Percentiles rank a stretch among this genome's conserved stretches.
phyloP scores from a whole-genome alignment of 2,797 vertebrate species.

The Gymnocypris eckloni region DNA sequence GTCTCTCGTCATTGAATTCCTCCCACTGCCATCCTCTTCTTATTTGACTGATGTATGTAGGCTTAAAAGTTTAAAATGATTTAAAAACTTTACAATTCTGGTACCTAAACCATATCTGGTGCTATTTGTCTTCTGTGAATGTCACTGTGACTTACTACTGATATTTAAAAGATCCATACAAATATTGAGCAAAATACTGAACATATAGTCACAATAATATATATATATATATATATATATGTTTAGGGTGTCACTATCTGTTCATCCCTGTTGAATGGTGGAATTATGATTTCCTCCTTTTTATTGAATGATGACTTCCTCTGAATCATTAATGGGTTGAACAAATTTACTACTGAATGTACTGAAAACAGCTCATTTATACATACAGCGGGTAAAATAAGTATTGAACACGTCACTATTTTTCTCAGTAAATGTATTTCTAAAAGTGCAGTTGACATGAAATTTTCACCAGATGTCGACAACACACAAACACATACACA shows the following conservation, averaged over 20 bases:
- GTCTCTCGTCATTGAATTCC: constrained; percentile 11
- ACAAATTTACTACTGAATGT: no score
- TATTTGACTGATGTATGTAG: neutral
- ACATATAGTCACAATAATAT: neutral
- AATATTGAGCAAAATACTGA: neutral
- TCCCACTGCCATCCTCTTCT: constrained; percentile 8
- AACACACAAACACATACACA: no score
- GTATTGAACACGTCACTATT: no score
- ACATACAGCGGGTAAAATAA: no score
- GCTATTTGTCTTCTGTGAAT: neutral
- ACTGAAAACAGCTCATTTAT: no score
- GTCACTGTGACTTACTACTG: neutral
- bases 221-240: neutral
- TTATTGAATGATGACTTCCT: neutral
- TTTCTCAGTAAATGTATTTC: no score
- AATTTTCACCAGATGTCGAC: no score
- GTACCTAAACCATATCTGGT: neutral
- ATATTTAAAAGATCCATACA: neutral
- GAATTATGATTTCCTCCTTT: neutral
- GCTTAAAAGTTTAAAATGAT: neutral
- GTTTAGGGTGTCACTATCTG: neutral
- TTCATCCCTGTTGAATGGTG: neutral
- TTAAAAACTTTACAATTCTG: neutral
- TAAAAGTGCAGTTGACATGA: no score
- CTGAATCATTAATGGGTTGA: neutral